Base-by-base conservation (phyloP, 2,888 invertebrate genomes). In the Eucera pruinosa region DNA sequence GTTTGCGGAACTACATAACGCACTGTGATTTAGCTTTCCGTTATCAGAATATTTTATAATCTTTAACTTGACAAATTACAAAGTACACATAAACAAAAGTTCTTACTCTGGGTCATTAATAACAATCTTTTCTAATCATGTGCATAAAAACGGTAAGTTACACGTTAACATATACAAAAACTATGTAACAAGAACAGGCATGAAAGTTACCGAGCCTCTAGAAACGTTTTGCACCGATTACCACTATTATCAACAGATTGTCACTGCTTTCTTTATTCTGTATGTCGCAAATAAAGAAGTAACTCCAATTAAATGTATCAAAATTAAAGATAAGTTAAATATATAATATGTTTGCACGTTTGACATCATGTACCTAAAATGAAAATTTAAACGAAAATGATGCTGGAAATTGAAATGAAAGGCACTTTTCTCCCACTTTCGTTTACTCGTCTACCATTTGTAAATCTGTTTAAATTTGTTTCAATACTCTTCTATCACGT, bases 281-380 rank as follows among this genome's bases (percentile, higher is more conserved):
- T 30, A 41, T 15, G 15, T 4, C 4, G 13, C 13, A 15, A 41
- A 41, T 41, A 57, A 62, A 36, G 58, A 50, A 57, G 52, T 7
- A 43, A 57, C 6, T 48, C 30, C 27, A 71, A 62, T 65, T 57
- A 62, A 73, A 48, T 55, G 54, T 75, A 64, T 47, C 52, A 73
- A 75, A 69, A 68, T 68, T 62, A 67, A 54, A 66, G 61, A 45
- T 67, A 61, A 33, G 57, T 74, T 67, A 67, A 57, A 62, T n/a
- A n/a, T n/a, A n/a, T 54, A 74, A 48, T 50, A 54, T 33, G 45
- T 72, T 75, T 65, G 73, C 23, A 47, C 45, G 39, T 54, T 73
- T 45, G 33, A 73, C 54, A 48, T 65, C 47, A 52, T 54, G 30
- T 45, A 73, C 3, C 66, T 30, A 27, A 11, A 15, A 0, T 23